These are phyloP conservation scores for Patella caerulea DNA, from an alignment of 2,888 invertebrate genomes.

Conservation along the genomic window DNA sequence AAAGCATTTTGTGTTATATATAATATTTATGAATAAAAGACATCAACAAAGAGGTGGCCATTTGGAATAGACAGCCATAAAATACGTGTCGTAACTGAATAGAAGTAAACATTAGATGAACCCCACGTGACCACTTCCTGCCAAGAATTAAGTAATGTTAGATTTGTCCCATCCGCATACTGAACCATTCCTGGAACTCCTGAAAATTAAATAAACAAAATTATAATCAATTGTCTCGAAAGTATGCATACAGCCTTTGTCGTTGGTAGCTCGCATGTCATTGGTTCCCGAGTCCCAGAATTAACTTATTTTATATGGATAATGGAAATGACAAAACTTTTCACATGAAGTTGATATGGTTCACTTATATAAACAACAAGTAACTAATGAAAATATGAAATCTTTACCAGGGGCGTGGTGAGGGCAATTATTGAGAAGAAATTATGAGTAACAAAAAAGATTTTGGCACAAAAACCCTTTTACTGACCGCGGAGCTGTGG, in stretches of 20 bases:
- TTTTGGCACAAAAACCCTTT: too few species aligned
- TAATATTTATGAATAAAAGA: not conserved
- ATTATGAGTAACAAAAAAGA: too few species aligned
- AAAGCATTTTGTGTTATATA: too few species aligned
- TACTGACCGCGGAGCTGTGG: too few species aligned
- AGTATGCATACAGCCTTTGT: not conserved
- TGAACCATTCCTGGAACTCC: not conserved
- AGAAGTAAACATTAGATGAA: not conserved
- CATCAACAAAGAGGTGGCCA: not conserved
- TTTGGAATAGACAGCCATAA: constrained; percentile 13
- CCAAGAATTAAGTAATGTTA: constrained; percentile 6
- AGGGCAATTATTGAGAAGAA: too few species aligned
- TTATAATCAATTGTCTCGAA: not conserved
- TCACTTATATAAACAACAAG: too few species aligned
- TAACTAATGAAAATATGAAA: too few species aligned
- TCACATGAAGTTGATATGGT: too few species aligned
- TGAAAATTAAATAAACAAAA: not conserved
- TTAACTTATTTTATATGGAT: not conserved
- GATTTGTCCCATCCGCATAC: not conserved
- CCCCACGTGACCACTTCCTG: not conserved
- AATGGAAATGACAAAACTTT: not conserved
- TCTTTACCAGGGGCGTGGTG: too few species aligned
- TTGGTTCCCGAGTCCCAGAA: not conserved
- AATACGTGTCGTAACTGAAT: not conserved
- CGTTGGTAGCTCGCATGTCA: not conserved